phyloP scores from a whole-genome alignment of 2,113 vertebrate species.

The Gymnarchus niloticus region DNA sequence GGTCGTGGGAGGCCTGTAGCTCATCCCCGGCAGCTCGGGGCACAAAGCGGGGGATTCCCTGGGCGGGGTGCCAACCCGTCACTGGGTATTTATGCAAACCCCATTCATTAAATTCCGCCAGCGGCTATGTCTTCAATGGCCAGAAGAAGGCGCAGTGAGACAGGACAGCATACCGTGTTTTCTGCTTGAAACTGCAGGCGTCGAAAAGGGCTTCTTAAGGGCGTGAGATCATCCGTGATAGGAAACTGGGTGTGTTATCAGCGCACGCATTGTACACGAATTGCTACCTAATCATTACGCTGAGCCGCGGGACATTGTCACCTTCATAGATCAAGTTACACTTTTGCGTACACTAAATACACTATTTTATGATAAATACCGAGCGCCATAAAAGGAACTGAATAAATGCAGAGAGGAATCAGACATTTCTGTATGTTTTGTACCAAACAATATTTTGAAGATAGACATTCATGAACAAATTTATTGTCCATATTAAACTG shows the following conservation, averaged over 20 bases:
- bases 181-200: conserved; percentile 36
- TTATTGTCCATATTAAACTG: background rate
- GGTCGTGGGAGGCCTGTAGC: too few relatives aligned
- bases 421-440: background rate
- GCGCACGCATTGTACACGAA: conserved; percentile 17
- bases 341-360: too few relatives aligned
- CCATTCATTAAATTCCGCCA: background rate
- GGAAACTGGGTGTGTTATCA: conserved; percentile 55
- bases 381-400: background rate
- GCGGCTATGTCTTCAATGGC: background rate
- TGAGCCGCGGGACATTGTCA: background rate
- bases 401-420: background rate
- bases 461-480: too few relatives aligned
- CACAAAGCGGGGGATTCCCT: too few relatives aligned
- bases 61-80: too few relatives aligned
- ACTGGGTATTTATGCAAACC: too few relatives aligned
- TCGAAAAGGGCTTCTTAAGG: conserved; percentile 66
- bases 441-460: too few relatives aligned
- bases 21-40: too few relatives aligned
- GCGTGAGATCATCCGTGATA: conserved; percentile 52
- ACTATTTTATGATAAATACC: background rate
- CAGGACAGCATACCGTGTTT: background rate
- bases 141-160: conserved; percentile 46
- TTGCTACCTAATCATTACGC: conserved; percentile 17
- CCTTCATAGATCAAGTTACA: background rate